Base-by-base conservation (phyloP, 1,140 invertebrate species). In the Ericerus pela region DNA sequence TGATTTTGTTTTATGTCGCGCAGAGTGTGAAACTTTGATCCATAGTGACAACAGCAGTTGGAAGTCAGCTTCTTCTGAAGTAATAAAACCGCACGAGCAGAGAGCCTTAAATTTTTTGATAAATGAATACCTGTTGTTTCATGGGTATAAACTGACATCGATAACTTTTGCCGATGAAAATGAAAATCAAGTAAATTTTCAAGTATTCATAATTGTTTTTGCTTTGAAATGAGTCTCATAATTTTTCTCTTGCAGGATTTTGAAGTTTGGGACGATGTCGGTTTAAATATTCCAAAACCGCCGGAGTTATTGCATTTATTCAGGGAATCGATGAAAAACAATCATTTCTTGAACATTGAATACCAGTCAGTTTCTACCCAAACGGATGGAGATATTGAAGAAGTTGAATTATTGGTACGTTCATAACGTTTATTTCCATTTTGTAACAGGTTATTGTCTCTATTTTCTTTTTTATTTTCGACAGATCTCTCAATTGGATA, bases 151-250 rank as follows among this genome's bases (percentile, higher is more conserved):
- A 72, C 69, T 93, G 14, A 90, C 88, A 5, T 88, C 87, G 0
- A 90, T 92, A 33, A 92, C 89, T 24, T 93, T 92, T 73, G 82
- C 85, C 43, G 89, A 93, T 75, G 88, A 93, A 75, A 90, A 90
- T 76, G 84, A 86, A 66, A 77, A 88, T 66, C 86, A 90, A 74
- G 81, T 82, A 71, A 58, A 2, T 43, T 55, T 55, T 54, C 16
- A 28, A 16, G 24, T 58, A 33, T 43, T 61, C 33, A 53, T 24
- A 52, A 43, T 62, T 62, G 18, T 51, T 60, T 53, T 4, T 38
- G 18, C 33, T 55, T 51, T 30, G 3, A 26, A 41, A 18, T 2
- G 2, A 38, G 3, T 26, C 0, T 29, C 2, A 51, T 27, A 26
- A 8, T 14, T 4, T 27, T 36, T 8, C 24, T 16, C 10, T 51